Base-by-base conservation (phyloP, 2,888 invertebrate genomes). In the Erpobdella octoculata region DNA sequence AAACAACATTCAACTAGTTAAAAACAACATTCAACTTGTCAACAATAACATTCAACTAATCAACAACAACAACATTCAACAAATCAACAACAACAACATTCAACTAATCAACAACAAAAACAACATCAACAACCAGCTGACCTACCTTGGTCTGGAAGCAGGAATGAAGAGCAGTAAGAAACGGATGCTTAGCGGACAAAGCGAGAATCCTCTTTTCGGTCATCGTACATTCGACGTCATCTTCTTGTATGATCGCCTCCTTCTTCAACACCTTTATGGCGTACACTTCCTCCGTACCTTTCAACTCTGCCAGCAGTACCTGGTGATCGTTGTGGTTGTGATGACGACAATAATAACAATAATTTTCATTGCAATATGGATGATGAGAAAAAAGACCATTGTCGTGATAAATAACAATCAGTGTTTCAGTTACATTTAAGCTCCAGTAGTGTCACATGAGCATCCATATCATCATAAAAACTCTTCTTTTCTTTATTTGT, bases 211-310 rank as follows among this genome's bases (percentile, higher is more conserved):
- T 88, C 82, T 96, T 95, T 85, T 97, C 97, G 74, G 95, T 95
- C 90, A 97, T 93, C 72, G 96, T 97, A 85, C 96, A 97, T 85
- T 97, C 97, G 72, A 97, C 96, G 86, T 97, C 97, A 84, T 98
- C 97, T 84, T 97, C 96, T 86, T 96, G 95, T 80, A 96, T 90
- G 77, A 97, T 97, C 53, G 93, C 93, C 86, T 95, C 94, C 85
- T 97, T 98, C 86, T 95, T 95, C 80, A 97, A 86, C 78, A 95
- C 90, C 82, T 88, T 88, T 59, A 88, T 85, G 70, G 88, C 88
- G 80, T 86, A 88, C 8, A 88, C 86, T 86, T 97, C 95, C 73
- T 95, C 95, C 25, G 91, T 89, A 76, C 90, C 90, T 84, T 91
- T 92, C 83, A 89, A 89, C 85, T 97, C 96, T 0, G 96, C 96